Evolutionary conservation across 2,888 invertebrate species (phyloP).

Genomic region (Geotrupes spiniger): DNA sequence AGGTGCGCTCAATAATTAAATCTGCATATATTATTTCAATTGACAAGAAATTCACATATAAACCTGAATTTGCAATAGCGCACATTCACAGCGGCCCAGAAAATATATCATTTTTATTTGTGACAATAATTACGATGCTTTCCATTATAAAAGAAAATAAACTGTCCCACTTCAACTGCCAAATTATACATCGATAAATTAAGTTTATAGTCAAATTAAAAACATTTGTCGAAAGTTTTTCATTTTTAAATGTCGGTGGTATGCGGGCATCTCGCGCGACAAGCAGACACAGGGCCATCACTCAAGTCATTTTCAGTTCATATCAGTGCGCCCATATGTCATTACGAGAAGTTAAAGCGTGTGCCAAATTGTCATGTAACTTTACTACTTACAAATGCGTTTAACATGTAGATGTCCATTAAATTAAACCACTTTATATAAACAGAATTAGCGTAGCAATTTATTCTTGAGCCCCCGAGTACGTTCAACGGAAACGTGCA

Average conservation of each 20-base stretch:
- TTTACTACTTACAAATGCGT: constrained; percentile 7
- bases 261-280: background rate
- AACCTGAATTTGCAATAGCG: too few relatives aligned
- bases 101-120: too few relatives aligned
- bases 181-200: too few relatives aligned
- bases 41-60: too few relatives aligned
- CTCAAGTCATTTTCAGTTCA: constrained; percentile 16
- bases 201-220: too few relatives aligned
- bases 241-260: background rate
- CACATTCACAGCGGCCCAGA: too few relatives aligned
- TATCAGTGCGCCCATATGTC: constrained; percentile 12
- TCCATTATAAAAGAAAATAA: too few relatives aligned
- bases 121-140: too few relatives aligned
- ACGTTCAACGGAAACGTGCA: too few relatives aligned
- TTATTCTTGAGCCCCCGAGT: background rate
- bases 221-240: background rate
- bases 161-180: too few relatives aligned
- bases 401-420: constrained; percentile 9
- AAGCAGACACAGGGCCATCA: constrained; percentile 6
- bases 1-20: too few relatives aligned
- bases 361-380: constrained; percentile 13
- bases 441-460: constrained; percentile 13
- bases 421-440: constrained; percentile 12
- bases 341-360: background rate
- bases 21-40: too few relatives aligned